These are phyloP conservation scores for Esox niger DNA, from an alignment of 2,113 vertebrate genomes.

Conservation along the genomic window DNA sequence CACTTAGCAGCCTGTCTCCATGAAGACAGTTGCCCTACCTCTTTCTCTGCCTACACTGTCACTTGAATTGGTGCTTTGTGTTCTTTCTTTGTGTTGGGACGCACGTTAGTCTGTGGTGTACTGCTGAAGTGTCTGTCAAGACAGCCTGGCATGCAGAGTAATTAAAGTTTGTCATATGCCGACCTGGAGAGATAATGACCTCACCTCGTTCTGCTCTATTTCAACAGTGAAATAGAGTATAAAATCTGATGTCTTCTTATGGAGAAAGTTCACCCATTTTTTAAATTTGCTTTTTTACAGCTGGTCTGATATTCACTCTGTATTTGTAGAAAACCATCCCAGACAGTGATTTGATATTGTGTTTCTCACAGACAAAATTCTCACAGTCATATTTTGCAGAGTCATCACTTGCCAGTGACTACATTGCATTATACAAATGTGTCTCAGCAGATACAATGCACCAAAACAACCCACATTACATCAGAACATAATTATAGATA, in stretches of 20 bases:
- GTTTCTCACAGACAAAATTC: too few species aligned
- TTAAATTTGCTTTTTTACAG: too few species aligned
- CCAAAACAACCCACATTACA: too few species aligned
- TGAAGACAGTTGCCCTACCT: conserved; percentile 40
- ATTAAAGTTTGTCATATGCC: conserved; percentile 7
- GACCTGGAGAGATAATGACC: conserved; percentile 19
- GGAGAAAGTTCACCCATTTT: too few species aligned
- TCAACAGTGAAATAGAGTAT: conserved; percentile 27
- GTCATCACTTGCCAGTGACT: too few species aligned
- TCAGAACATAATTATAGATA: too few species aligned
- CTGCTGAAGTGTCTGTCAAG: conserved; percentile 6
- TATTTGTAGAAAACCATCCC: too few species aligned
- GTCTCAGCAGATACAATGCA: too few species aligned
- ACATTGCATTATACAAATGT: too few species aligned
- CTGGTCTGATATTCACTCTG: too few species aligned
- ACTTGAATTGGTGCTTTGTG: conserved; percentile 5
- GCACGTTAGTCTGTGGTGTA: conserved; percentile 20
- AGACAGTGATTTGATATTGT: too few species aligned
- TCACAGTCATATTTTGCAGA: too few species aligned
- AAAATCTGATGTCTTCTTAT: conserved; percentile 20
- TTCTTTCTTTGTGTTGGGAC: background rate
- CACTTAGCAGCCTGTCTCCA: conserved; percentile 21
- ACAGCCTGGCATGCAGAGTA: background rate
- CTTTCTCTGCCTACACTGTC: conserved; percentile 37
- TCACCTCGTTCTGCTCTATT: conserved; percentile 20